These are phyloP conservation scores for Raja brachyura DNA, from an alignment of 2,113 vertebrate species.

Conservation along the genomic window DNA sequence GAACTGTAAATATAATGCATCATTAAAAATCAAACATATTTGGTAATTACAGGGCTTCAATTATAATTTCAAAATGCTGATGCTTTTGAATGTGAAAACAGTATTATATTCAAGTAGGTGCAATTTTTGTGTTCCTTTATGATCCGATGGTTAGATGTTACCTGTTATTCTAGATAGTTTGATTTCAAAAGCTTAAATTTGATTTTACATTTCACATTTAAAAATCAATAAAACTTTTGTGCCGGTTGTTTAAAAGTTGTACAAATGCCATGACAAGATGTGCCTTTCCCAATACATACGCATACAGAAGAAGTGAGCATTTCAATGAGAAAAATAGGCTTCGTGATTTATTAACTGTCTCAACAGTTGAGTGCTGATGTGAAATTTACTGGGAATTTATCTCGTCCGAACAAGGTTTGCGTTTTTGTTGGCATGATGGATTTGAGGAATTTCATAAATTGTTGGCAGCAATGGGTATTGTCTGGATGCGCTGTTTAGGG, in stretches of 20 bases:
- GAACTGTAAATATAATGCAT: background rate
- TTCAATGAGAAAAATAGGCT: background rate
- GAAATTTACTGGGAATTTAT: constrained; percentile 28
- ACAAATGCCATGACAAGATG: background rate
- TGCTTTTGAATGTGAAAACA: background rate
- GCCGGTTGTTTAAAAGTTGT: background rate
- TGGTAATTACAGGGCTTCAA: background rate
- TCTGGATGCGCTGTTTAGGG: background rate
- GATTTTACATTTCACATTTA: background rate
- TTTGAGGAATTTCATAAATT: background rate
- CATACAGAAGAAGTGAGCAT: background rate
- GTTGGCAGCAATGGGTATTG: background rate
- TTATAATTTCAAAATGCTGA: background rate
- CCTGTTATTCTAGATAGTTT: background rate
- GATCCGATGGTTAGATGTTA: background rate
- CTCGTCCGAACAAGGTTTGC: constrained; percentile 10
- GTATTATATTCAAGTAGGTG: background rate
- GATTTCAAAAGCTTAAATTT: constrained; percentile 25
- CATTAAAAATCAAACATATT: constrained; percentile 27
- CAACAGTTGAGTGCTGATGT: background rate
- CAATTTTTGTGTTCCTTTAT: background rate
- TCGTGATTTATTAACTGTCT: constrained; percentile 11
- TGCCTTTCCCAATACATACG: background rate
- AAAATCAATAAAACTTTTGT: background rate
- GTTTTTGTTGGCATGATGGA: constrained; percentile 10